Evolutionary conservation across 2,888 invertebrate species (phyloP), one percentile per base, ranked within the genome.

Genomic region (Emesis castigata): DNA sequence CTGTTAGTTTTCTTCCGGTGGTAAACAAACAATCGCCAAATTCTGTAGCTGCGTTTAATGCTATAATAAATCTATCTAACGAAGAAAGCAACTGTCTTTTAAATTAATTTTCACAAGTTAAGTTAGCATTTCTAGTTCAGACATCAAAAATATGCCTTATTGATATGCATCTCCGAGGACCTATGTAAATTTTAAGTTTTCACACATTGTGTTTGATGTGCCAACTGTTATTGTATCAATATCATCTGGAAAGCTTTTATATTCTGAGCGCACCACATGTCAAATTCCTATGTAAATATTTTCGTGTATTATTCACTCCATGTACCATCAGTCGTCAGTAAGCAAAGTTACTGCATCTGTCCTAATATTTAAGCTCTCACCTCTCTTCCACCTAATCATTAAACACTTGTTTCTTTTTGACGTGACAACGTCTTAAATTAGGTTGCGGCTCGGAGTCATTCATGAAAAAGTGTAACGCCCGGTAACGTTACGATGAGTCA

Each of bases 201-300:
- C 48, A 75, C 79, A 75, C 31, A 82, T 56, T 73, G 44, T 75
- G 77, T 80, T 80, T 74, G 81, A 22, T 79, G 68, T 75, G 66
- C 65, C 31, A 34, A 77, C 26, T 44, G 34, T 9, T 20, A n/a
- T n/a, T n/a, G n/a, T n/a, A n/a, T n/a, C n/a, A 44, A 22, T 56
- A 18, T 56, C 56, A 56, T 56, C 9, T 56, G 56, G 20, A 56
- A 56, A 56, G 18, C 20, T 20, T 53, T 56, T 56, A 56, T 9
- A 44, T 20, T 66, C 66, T 66, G 48, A 66, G 65, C 31, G 16
- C 65, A 65, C 16, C 44, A 22, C 3, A 68, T 73, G 56, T 71
- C 44, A 34, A 71, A 29, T 62, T 48, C 64, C 44, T 71, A 20
- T 56, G 20, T 56, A 62, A 62, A 44, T 71, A 62, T 44, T 71